Base-by-base conservation (phyloP, 2,797 vertebrate genomes). In the Bryconaethiops microstoma region DNA sequence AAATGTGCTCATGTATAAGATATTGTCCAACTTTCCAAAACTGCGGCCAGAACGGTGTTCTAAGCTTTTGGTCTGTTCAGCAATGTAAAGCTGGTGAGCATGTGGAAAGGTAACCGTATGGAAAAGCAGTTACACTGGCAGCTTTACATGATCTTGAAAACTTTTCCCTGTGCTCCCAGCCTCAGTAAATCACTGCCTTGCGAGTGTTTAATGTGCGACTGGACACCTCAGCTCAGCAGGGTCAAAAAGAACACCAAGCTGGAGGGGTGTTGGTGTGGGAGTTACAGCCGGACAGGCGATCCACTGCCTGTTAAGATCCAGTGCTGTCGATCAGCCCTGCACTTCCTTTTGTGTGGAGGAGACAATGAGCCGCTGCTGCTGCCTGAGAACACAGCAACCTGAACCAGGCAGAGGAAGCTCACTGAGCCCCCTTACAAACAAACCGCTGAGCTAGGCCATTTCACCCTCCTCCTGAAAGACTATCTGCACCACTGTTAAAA, bases 371-470 rank as follows among this genome's bases (percentile, higher is more conserved):
- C 59, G 83, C 89, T 90, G 90, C 89, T 55, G 83, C 86, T 82
- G 82, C 89, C 86, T 85, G 86, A 89, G 87, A 79, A 62, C 76
- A 59, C 50, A 84, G 93, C 90, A 94, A 94, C 93, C 92, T 92
- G 93, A 95, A 93, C 92, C 94, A 90, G 91, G 90, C 91, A 93
- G 91, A 94, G 94, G 94, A 95, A 95, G 92, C 93, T 93, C 91
- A 92, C 91, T 93, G 91, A 91, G 91, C 91, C 84, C 91, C 89
- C 90, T 88, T 88, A 52, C 71, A 92, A 93, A 94, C 92, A 94
- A 95, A 94, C 91, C 91, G 91, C 93, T 93, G 91, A 93, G 92
- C 91, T 92, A 86, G 88, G 90, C 90, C 88, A 91, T 94, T 91
- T 88, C 85, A 78, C 89, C 78, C 87, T 78, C 77, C 76, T 82